These are phyloP conservation scores for Micrastur ruficollis DNA, from an alignment of 2,797 vertebrate species.

Conservation along the genomic window DNA sequence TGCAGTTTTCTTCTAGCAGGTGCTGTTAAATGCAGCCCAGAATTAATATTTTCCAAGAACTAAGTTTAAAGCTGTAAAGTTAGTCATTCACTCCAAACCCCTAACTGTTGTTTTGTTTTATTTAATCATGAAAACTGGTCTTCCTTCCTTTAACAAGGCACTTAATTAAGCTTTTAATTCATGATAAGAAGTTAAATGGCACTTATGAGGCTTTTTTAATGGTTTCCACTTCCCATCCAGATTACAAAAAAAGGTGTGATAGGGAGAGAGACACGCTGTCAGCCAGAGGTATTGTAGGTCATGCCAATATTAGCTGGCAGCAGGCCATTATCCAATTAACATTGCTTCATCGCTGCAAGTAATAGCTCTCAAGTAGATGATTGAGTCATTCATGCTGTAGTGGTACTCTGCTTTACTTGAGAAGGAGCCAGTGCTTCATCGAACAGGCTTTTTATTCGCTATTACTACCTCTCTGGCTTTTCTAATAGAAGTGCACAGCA, in stretches of 20 bases:
- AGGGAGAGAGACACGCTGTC: constrained; percentile 65
- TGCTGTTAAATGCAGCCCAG: neutral
- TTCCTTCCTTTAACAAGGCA: constrained; percentile 70
- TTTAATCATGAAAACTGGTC: constrained; percentile 73
- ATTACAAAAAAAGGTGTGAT: constrained; percentile 70
- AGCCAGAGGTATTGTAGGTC: constrained; percentile 76
- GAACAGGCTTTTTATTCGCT: constrained; percentile 64
- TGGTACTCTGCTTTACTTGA: constrained; percentile 66
- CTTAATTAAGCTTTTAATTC: constrained; percentile 81
- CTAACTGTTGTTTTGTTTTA: constrained; percentile 76
- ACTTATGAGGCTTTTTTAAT: constrained; percentile 72
- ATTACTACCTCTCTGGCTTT: constrained; percentile 60
- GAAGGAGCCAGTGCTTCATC: constrained; percentile 64
- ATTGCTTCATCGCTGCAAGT: constrained; percentile 74
- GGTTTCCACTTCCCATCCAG: constrained; percentile 75
- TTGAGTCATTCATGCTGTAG: constrained; percentile 75
- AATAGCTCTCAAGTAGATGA: constrained; percentile 75
- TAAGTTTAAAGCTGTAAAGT: constrained; percentile 53
- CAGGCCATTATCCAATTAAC: constrained; percentile 79
- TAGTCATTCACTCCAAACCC: constrained; percentile 66
- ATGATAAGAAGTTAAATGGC: constrained; percentile 77
- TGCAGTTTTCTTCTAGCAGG: neutral
- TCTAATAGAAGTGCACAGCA: neutral
- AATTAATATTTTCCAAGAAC: constrained; percentile 43
- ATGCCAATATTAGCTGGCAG: constrained; percentile 79